Base-by-base conservation (phyloP, 2,888 invertebrate species). In the Habroteleia sp. region DNA sequence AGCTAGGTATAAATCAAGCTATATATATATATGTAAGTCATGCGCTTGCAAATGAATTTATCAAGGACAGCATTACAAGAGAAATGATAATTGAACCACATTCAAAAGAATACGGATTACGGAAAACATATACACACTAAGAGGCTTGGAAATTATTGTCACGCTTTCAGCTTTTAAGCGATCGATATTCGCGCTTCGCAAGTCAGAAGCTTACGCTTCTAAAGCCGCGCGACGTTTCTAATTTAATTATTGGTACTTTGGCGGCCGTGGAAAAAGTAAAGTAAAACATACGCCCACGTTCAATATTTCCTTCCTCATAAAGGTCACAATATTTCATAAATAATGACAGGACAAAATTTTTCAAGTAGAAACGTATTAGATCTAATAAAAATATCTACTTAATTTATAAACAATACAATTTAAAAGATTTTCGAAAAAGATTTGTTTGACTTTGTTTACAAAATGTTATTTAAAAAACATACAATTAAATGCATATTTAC, bases 171-270 rank as follows among this genome's bases (percentile, higher is more conserved):
- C 76, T 76, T 76, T 72, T 76, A 76, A 76, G 46, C 68, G 76
- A 76, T 76, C 76, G 72, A 76, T 76, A 72, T 76, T 68, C 52
- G 66, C 66, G 71, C 76, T 76, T 65, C 66, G 63, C 48, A 58
- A 68, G 75, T 75, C 75, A 62, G 69, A 60, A 54, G 66, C 75
- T 66, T 54, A 35, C 54, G 60, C 58, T 62, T 33, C 65, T 75
- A 75, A 75, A 75, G 66, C 71, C 54, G 50, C 39, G 75, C 75
- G 75, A 75, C 71, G 54, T 75, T 72, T 75, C 60, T 75, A 63
- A 77, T 73, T 77, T 62, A 60, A 69, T 72, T 75, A 66, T 65
- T 66, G 71, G 72, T 74, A 74, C 77, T 77, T 74, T 68, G 58
- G 69, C 41, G 60, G 42, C 60, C 65, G 41, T 29, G 65, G 66